phyloP scores from a whole-genome alignment of 2,797 vertebrate genomes.

The Propithecus deckenii region DNA sequence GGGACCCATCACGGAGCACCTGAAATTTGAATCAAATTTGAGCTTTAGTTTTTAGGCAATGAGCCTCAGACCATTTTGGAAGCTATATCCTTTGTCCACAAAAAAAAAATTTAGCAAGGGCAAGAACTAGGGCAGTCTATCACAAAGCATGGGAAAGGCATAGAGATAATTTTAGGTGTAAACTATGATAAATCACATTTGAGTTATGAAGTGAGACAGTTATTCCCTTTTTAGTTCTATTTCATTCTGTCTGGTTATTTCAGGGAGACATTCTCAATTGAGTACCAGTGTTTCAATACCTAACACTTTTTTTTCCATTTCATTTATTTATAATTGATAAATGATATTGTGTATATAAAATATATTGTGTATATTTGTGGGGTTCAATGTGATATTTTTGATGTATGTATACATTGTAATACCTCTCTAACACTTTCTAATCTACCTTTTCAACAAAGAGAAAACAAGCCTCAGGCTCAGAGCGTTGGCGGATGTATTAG shows the following conservation, averaged over 20 bases:
- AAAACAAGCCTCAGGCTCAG: not conserved
- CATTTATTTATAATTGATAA: not conserved
- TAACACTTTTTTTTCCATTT: not conserved
- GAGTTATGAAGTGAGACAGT: not conserved
- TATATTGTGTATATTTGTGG: not conserved
- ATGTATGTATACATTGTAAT: not conserved
- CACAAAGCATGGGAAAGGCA: not conserved
- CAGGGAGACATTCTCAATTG: not conserved
- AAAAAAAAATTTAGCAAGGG: not conserved
- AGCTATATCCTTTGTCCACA: not conserved
- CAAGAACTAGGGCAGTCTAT: not conserved
- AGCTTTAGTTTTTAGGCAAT: not conserved
- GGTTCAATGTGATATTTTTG: not conserved
- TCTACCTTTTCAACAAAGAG: not conserved
- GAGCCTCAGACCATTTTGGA: not conserved
- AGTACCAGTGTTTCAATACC: not conserved
- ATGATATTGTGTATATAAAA: not conserved
- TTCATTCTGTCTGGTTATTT: conserved; percentile 24
- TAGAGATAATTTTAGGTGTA: not conserved
- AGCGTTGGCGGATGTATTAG: not conserved
- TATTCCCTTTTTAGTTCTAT: not conserved
- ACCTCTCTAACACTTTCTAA: not conserved
- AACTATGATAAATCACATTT: not conserved
- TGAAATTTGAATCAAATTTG: not conserved
- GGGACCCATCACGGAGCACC: not conserved